phyloP scores from a whole-genome alignment of 2,113 vertebrate genomes.

The Myanophis thanlyinensis region DNA sequence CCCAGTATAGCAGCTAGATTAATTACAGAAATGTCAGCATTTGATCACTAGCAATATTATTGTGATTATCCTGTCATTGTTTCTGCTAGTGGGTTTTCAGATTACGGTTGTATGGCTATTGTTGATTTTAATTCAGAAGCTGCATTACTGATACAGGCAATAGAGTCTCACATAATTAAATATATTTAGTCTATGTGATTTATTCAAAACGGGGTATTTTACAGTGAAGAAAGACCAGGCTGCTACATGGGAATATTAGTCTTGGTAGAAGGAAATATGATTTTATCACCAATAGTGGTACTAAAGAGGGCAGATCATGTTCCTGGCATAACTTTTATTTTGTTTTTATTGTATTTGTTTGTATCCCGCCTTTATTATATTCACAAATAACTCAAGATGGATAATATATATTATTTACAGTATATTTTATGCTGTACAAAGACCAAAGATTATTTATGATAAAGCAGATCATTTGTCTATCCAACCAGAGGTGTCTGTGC shows the following conservation, averaged over 20 bases:
- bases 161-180: constrained; percentile 49
- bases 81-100: constrained; percentile 44
- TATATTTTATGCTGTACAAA: constrained; percentile 6
- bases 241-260: neutral
- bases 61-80: constrained; percentile 38
- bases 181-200: neutral
- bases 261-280: neutral
- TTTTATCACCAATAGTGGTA: neutral
- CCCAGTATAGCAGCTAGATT: constrained; percentile 47
- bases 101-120: constrained; percentile 52
- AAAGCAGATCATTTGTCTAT: neutral
- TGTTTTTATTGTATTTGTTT: neutral
- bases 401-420: neutral
- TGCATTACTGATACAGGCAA: constrained; percentile 51
- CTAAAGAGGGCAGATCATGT: neutral
- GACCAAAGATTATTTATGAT: neutral
- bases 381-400: neutral
- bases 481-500: neutral
- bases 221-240: neutral
- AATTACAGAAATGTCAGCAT: constrained; percentile 58
- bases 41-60: neutral
- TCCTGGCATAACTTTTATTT: neutral
- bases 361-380: neutral
- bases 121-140: constrained; percentile 57
- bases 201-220: neutral